Conservation (phyloP, 2,113 vertebrate genomes). For the Meles meles region DNA sequence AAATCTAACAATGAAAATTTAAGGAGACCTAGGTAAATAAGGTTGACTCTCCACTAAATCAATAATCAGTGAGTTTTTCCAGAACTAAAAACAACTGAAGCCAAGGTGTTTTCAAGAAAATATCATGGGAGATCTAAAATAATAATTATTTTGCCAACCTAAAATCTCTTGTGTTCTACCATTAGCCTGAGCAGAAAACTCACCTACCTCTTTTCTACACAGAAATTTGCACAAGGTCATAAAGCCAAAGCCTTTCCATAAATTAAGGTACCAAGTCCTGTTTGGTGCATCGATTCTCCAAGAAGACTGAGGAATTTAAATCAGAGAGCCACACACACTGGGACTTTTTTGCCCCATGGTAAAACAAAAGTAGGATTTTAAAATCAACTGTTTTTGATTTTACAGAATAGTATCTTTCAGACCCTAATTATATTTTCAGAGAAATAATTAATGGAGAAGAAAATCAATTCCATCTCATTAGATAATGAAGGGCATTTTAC, state of each 20-base stretch:
- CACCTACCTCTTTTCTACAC: neutral
- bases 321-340: neutral
- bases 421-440: conserved; percentile 25
- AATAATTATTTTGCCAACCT: neutral
- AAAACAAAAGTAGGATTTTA: conserved; percentile 11
- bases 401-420: conserved; percentile 14
- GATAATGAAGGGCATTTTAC: neutral
- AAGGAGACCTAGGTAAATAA: neutral
- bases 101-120: neutral
- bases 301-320: neutral
- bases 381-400: conserved; percentile 23
- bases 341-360: neutral
- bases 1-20: conserved; percentile 30
- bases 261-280: neutral
- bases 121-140: neutral
- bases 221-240: neutral
- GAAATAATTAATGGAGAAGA: neutral
- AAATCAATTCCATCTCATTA: conserved; percentile 45
- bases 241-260: neutral
- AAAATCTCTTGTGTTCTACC: neutral
- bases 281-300: neutral
- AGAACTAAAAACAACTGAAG: neutral
- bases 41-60: neutral
- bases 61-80: conserved; percentile 17
- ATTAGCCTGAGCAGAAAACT: neutral